A percentile compares a stretch with the other conserved stretches of the same genome.
phyloP scores from a whole-genome alignment of 1,140 invertebrate species.

The Drosophila truncata region DNA sequence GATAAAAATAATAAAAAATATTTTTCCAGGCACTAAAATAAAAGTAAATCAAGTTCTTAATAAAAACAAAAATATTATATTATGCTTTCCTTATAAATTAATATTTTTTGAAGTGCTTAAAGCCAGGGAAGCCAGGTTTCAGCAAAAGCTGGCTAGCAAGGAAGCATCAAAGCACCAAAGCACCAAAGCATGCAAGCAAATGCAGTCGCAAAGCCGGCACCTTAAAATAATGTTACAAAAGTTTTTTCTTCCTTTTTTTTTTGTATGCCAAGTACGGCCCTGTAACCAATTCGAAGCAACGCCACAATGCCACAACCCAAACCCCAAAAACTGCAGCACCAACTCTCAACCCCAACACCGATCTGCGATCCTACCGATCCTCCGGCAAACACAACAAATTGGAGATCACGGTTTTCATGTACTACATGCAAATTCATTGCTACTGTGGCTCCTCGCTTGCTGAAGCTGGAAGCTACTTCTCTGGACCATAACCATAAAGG shows the following conservation, averaged over 20 bases:
- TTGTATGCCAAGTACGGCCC: slow-evolving; percentile 74
- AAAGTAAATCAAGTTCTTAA: no score
- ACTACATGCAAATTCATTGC: slow-evolving; percentile 85
- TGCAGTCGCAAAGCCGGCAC: slow-evolving; percentile 63
- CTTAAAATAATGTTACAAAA: slow-evolving; percentile 83
- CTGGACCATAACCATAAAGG: slow-evolving; percentile 74
- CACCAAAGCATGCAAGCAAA: slow-evolving; percentile 6
- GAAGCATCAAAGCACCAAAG: background rate
- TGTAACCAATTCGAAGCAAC: slow-evolving; percentile 69
- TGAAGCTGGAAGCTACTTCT: slow-evolving; percentile 47
- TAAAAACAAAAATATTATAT: background rate
- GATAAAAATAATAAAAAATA: no score
- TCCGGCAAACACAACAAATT: slow-evolving; percentile 72
- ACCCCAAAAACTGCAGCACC: background rate
- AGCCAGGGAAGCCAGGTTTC: background rate
- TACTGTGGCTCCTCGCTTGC: slow-evolving; percentile 71
- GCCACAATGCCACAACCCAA: slow-evolving; percentile 42
- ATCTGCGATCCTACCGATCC: slow-evolving; percentile 16
- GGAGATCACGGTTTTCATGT: slow-evolving; percentile 85
- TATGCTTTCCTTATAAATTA: no score
- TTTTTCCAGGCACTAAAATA: no score
- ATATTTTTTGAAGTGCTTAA: slow-evolving; percentile 3
- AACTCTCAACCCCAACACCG: slow-evolving; percentile 2
- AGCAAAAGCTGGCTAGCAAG: background rate
- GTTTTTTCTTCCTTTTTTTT: slow-evolving; percentile 26